Evolutionary conservation across 1,140 invertebrate species (phyloP).

Genomic region (Drosophila azteca): DNA sequence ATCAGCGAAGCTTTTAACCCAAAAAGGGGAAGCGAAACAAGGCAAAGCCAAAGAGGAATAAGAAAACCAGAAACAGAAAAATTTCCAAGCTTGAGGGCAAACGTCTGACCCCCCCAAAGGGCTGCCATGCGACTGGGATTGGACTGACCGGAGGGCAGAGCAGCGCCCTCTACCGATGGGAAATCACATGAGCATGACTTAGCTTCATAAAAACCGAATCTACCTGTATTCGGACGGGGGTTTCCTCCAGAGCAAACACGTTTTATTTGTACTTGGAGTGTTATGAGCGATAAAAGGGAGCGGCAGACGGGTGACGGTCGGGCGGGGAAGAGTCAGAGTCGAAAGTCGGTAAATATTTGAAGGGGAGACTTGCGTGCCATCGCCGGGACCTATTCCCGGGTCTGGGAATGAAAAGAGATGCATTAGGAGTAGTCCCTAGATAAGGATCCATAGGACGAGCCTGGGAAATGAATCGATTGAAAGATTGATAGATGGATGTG

Average conservation of each 20-base stretch:
- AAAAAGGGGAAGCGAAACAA: slow-evolving; percentile 1
- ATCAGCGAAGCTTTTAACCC: slow-evolving; percentile 38
- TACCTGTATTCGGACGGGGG: slow-evolving; percentile 43
- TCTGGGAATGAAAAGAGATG: slow-evolving; percentile 7
- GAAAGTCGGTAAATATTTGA: slow-evolving; percentile 39
- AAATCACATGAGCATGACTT: slow-evolving; percentile 51
- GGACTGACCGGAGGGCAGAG: no score
- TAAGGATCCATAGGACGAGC: no score
- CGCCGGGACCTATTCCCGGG: slow-evolving; percentile 17
- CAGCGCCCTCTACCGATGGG: slow-evolving; percentile 13
- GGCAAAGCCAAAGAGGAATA: neutral
- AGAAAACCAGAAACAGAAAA: slow-evolving; percentile 2
- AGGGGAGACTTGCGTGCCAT: slow-evolving; percentile 1
- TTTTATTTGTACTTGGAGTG: slow-evolving; percentile 64
- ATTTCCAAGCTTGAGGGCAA: slow-evolving; percentile 2
- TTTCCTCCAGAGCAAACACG: slow-evolving; percentile 26
- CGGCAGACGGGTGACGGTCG: neutral
- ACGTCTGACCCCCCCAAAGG: no score
- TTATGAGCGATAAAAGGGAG: slow-evolving; percentile 31
- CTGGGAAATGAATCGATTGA: slow-evolving; percentile 17
- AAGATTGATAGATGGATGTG: slow-evolving; percentile 9
- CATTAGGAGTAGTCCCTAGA: no score
- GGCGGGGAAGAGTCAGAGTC: neutral
- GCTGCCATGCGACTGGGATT: no score
- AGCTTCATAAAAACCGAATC: slow-evolving; percentile 18